Percentiles rank a stretch among this genome's conserved stretches.
Conservation (phyloP, 2,888 invertebrate species). For the Diadegma fenestrale region DNA sequence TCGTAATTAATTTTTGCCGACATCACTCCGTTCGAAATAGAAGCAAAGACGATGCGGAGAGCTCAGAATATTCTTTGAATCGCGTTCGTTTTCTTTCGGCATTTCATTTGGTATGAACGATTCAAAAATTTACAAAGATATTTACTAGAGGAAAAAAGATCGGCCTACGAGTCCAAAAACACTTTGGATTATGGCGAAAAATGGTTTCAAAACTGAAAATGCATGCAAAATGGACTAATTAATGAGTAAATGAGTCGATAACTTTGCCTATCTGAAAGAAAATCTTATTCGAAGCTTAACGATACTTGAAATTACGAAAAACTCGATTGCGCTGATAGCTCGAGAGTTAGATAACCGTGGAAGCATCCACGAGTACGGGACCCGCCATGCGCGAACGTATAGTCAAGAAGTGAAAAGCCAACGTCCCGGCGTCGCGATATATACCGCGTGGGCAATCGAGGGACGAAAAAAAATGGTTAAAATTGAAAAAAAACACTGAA, state of each 20-base stretch:
- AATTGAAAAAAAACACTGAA: not conserved
- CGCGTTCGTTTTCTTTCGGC: not conserved
- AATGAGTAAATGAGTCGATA: not conserved
- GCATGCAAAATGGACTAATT: not conserved
- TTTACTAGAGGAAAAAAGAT: not conserved
- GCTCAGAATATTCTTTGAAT: not conserved
- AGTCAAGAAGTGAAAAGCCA: not conserved
- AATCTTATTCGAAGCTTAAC: not conserved
- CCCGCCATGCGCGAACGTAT: not conserved
- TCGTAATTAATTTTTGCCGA: not conserved
- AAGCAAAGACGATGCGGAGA: not conserved
- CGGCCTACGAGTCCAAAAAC: not conserved
- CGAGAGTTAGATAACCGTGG: not conserved
- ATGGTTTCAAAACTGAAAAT: not conserved
- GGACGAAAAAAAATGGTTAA: not conserved
- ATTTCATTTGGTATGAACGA: not conserved
- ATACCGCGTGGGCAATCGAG: not conserved
- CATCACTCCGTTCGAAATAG: not conserved
- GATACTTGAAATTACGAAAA: not conserved
- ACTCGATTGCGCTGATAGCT: not conserved
- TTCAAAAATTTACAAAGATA: not conserved
- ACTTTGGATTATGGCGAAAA: not conserved
- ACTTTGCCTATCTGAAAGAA: not conserved
- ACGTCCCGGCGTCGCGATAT: not conserved
- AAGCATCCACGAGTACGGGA: not conserved